Evolutionary conservation across 2,888 invertebrate species (phyloP).

Genomic region (Eupeodes luniger): DNA sequence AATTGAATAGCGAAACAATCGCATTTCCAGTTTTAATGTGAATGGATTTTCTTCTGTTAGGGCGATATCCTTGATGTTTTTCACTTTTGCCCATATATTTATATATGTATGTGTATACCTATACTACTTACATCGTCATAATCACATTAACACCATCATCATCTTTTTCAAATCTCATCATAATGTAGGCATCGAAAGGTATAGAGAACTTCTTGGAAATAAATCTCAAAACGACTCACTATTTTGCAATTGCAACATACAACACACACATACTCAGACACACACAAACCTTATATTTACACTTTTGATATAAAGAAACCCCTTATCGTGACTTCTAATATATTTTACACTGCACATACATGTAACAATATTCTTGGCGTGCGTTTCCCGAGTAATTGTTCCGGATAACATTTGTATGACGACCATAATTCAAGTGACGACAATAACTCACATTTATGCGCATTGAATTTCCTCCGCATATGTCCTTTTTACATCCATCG

Average conservation of each 20-base stretch:
- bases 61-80: constrained; percentile 53
- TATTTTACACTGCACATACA: constrained; percentile 9
- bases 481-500: constrained; percentile 70
- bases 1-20: constrained; percentile 73
- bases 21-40: constrained; percentile 69
- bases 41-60: constrained; percentile 52
- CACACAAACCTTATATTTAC: neutral
- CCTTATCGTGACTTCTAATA: constrained; percentile 40
- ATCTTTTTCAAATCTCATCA: constrained; percentile 20
- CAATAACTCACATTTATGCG: constrained; percentile 75
- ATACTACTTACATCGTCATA: constrained; percentile 10
- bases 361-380: constrained; percentile 66
- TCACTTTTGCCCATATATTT: neutral
- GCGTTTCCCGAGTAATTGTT: constrained; percentile 73
- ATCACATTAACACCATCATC: constrained; percentile 44
- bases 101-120: neutral
- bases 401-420: constrained; percentile 75
- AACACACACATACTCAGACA: constrained; percentile 10
- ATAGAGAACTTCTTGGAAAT: constrained; percentile 40
- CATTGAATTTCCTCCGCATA: constrained; percentile 74
- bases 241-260: constrained; percentile 44
- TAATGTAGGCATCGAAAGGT: constrained; percentile 19
- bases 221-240: constrained; percentile 43
- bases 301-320: neutral
- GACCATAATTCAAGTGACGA: constrained; percentile 75